Evolutionary conservation across 2,888 invertebrate genomes (phyloP).

Genomic region (Periphyllus acericola): DNA sequence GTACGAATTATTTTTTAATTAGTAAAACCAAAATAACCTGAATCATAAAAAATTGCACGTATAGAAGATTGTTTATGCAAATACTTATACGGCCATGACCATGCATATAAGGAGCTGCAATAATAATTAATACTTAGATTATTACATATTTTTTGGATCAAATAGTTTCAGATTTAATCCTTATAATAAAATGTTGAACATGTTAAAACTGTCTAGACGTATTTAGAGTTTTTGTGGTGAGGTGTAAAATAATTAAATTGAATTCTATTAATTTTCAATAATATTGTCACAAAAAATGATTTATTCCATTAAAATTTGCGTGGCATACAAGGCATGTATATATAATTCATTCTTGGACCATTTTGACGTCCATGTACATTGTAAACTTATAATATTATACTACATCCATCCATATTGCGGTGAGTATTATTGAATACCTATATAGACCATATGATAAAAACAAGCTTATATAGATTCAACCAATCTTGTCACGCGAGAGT

Average conservation of each 20-base stretch:
- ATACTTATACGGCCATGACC: background rate
- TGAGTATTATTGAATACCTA: too few species aligned
- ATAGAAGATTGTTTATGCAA: background rate
- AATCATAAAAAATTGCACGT: too few species aligned
- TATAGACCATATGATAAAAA: too few species aligned
- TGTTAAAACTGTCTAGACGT: background rate
- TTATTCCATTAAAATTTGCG: background rate
- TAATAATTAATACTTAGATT: background rate
- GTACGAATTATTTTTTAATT: too few species aligned
- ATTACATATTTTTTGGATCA: background rate
- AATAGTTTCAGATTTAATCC: background rate
- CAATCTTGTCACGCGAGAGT: too few species aligned
- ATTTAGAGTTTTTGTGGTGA: background rate
- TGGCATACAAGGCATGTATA: too few species aligned
- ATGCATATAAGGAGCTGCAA: background rate
- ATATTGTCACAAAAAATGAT: background rate
- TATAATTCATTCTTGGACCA: too few species aligned
- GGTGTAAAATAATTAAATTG: conserved; percentile 7
- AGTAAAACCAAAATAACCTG: too few species aligned
- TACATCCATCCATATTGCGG: too few species aligned
- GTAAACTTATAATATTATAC: too few species aligned
- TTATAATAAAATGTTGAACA: background rate
- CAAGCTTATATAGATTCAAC: too few species aligned
- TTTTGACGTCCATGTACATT: too few species aligned
- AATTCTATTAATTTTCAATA: conserved; percentile 18